A percentile compares a stretch with the other conserved stretches of the same genome.
phyloP scores from a whole-genome alignment of 2,888 invertebrate species.

The Lordiphosa andalusiaca region DNA sequence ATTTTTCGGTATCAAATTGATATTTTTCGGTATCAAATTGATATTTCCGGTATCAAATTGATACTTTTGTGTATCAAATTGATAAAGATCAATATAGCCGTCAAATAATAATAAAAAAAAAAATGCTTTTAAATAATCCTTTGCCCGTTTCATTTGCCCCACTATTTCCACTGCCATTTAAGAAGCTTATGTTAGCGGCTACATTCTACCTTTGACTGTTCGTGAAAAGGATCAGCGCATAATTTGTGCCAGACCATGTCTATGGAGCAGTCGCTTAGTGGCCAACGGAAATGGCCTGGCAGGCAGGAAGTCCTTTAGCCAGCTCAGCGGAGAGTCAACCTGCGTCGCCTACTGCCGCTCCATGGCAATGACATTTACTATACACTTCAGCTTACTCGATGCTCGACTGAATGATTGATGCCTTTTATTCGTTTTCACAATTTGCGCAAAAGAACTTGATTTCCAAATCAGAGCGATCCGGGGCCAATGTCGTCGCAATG shows the following conservation, averaged over 20 bases:
- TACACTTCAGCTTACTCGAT: constrained; percentile 69
- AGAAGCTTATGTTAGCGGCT: too few relatives aligned
- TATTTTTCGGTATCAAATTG: too few relatives aligned
- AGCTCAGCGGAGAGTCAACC: constrained; percentile 12
- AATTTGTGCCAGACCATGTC: constrained; percentile 13
- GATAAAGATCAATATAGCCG: too few relatives aligned
- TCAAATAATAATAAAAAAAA: too few relatives aligned
- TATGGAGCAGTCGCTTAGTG: constrained; percentile 15
- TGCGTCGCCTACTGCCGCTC: background rate
- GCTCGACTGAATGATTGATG: constrained; percentile 74
- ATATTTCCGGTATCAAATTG: too few relatives aligned
- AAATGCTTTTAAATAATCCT: too few relatives aligned
- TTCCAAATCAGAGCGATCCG: constrained; percentile 11
- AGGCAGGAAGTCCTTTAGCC: constrained; percentile 50
- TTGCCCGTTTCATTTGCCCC: too few relatives aligned
- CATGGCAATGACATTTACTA: constrained; percentile 65
- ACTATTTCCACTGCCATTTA: too few relatives aligned
- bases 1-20: constrained; percentile 2
- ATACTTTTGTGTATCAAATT: too few relatives aligned
- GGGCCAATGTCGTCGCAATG: constrained; percentile 28
- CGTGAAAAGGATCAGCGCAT: constrained; percentile 25
- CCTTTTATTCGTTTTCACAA: constrained; percentile 61
- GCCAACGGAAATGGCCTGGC: constrained; percentile 56
- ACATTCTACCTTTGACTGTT: constrained; percentile 1
- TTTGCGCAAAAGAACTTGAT: background rate